Evolutionary conservation across 2,113 vertebrate species (phyloP).

Genomic region (Stegostoma tigrinum): DNA sequence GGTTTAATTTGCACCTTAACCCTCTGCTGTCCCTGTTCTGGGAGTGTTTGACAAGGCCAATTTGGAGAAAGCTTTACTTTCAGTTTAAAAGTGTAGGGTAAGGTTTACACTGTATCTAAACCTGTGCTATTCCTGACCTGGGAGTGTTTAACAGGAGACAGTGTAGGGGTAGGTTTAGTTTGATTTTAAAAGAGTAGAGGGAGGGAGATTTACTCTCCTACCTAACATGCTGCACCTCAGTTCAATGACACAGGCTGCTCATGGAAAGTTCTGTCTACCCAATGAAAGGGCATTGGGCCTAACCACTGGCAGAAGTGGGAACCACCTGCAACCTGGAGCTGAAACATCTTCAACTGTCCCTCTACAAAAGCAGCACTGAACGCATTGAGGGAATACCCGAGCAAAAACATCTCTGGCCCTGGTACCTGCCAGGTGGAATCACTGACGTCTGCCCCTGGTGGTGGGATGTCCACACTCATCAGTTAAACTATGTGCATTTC

Average conservation of each 20-base stretch:
- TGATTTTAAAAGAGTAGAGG: too few relatives aligned
- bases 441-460: neutral
- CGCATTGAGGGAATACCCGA: neutral
- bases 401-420: neutral
- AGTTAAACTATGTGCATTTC: neutral
- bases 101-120: neutral
- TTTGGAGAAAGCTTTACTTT: too few relatives aligned
- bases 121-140: neutral
- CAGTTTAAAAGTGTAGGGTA: too few relatives aligned
- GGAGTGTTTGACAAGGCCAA: too few relatives aligned
- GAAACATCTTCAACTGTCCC: neutral
- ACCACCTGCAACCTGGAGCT: neutral
- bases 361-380: neutral
- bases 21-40: neutral
- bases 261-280: neutral
- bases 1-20: neutral
- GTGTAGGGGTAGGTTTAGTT: too few relatives aligned
- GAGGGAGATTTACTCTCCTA: too few relatives aligned
- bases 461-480: neutral
- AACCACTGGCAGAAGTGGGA: neutral
- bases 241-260: neutral
- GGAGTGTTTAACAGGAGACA: too few relatives aligned
- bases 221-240: neutral
- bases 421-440: neutral
- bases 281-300: neutral